Percentiles rank a stretch among this genome's conserved stretches.
phyloP scores from a whole-genome alignment of 2,888 invertebrate species.

The Drosophila neoperkinsi region DNA sequence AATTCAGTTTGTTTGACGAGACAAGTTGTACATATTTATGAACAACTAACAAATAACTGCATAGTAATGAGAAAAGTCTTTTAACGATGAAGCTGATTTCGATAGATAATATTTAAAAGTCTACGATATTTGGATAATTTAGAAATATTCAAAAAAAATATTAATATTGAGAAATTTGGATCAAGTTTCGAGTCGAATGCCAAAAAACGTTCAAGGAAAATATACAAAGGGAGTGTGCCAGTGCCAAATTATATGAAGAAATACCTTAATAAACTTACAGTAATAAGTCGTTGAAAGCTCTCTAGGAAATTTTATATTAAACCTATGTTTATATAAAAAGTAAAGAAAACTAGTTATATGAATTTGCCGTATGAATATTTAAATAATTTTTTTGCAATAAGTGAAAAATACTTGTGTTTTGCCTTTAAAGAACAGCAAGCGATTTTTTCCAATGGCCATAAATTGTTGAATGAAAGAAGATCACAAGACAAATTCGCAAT shows the following conservation, averaged over 20 bases:
- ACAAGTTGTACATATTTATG: constrained; percentile 12
- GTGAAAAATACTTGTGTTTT: neutral
- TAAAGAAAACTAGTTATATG: neutral
- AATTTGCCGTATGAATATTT: neutral
- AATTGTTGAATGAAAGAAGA: constrained; percentile 29
- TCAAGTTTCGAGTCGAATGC: neutral
- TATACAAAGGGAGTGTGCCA: neutral
- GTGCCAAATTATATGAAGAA: neutral
- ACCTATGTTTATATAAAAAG: neutral
- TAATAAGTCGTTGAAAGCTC: neutral
- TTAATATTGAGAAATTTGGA: neutral
- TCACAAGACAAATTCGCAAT: constrained; percentile 10
- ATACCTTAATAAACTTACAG: neutral
- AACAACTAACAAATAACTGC: constrained; percentile 39
- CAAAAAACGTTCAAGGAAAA: neutral
- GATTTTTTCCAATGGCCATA: constrained; percentile 1
- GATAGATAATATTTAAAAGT: neutral
- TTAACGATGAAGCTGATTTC: neutral
- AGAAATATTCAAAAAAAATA: neutral
- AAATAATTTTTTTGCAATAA: neutral
- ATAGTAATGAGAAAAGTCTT: constrained; percentile 31
- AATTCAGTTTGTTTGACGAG: constrained; percentile 39
- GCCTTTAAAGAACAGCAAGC: neutral
- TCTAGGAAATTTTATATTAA: neutral
- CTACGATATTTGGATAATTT: neutral